Evolutionary conservation across 2,797 vertebrate species (phyloP), one percentile per base, ranked within the genome.

Genomic region (Sphenodon punctatus): DNA sequence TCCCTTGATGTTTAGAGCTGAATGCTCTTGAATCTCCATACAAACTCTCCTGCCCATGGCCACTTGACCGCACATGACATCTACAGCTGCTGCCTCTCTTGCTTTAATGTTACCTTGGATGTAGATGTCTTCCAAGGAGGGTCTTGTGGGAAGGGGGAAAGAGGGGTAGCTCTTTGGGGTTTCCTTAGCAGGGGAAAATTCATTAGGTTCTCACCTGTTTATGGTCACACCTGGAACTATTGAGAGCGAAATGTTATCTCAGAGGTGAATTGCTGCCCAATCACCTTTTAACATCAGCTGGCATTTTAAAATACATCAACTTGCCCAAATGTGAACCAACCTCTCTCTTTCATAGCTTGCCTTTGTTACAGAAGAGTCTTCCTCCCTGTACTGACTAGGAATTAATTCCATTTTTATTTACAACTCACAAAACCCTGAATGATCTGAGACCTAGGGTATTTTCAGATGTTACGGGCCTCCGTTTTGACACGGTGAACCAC

Each of bases 151-250:
- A 38, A 49, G 10, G 9, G 80, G n/a, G 4, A n/a, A 17, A 32
- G 7, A 68, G 64, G 41, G 6, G 6, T 42, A 1, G 15, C 7
- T 15, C 48, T 36, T 3, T 0, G 0, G 15, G 36, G 13, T 1
- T 83, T 8, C 36, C 67, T 25, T n/a, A 56, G 58, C 73, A 30
- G 53, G 22, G 58, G 25, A 14, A 77, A 70, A 72, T 5, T 0
- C 12, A 22, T 55, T 55, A 38, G 12, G 41, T 73, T 55, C 53
- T 70, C 82, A 84, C 58, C 84, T 88, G 84, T 63, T 80, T 64
- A 83, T 89, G 81, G n/a, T n/a, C n/a, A n/a, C n/a, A n/a, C n/a
- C n/a, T n/a, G n/a, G n/a, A n/a, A n/a, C n/a, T n/a, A n/a, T n/a
- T n/a, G n/a, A 49, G 67, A 2, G 42, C 1, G 27, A 74, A 32